Conservation (phyloP, 2,113 vertebrate species). For the Phylloscopus trochiloides region DNA sequence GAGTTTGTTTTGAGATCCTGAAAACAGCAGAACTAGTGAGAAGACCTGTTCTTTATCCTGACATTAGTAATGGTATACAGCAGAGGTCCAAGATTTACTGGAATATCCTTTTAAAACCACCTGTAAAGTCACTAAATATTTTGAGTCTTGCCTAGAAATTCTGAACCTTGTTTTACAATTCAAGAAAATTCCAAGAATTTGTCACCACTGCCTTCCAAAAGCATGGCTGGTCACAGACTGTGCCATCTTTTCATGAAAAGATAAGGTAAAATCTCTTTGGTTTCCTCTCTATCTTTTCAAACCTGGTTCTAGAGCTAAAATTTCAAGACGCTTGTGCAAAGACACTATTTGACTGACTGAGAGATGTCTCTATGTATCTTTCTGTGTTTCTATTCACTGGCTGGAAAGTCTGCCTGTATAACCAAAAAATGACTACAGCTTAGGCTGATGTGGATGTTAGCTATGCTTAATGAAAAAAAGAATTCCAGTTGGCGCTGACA, state of each 20-base stretch:
- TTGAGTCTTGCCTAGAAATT: constrained; percentile 10
- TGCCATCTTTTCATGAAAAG: background rate
- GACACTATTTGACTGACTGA: background rate
- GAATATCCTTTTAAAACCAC: background rate
- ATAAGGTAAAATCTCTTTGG: background rate
- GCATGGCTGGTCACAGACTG: background rate
- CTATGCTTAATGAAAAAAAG: background rate
- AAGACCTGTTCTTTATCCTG: background rate
- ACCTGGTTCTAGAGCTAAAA: background rate
- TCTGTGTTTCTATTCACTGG: background rate
- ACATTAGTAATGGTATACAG: background rate
- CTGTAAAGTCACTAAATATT: background rate
- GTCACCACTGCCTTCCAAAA: background rate
- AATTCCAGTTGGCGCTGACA: background rate
- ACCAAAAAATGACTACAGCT: background rate
- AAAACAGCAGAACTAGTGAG: background rate
- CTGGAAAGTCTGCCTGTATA: background rate
- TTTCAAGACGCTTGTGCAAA: background rate
- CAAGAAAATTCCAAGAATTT: background rate
- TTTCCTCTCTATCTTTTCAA: background rate
- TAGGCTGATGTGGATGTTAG: background rate
- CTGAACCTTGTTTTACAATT: background rate
- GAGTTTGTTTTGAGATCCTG: background rate
- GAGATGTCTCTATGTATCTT: background rate
- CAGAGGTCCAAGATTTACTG: background rate